phyloP scores from a whole-genome alignment of 2,113 vertebrate species.

The Misgurnus mizolepis region DNA sequence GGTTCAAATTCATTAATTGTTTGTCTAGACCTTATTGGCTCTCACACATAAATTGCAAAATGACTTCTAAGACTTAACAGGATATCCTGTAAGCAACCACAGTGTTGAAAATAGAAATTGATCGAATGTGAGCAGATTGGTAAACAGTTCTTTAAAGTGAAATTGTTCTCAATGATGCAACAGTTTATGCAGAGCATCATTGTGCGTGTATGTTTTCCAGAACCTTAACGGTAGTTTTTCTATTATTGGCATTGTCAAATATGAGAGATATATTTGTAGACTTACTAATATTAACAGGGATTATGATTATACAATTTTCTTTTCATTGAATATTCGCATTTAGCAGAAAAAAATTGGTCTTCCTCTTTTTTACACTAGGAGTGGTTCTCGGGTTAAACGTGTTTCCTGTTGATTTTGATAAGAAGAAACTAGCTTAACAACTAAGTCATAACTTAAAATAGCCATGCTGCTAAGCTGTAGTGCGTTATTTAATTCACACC shows the following conservation, averaged over 20 bases:
- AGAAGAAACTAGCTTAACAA: slow-evolving; percentile 17
- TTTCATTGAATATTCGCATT: no score
- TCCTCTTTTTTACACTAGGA: slow-evolving; percentile 4
- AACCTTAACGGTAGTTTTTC: not conserved
- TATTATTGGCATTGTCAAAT: not conserved
- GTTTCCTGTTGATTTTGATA: slow-evolving; percentile 21
- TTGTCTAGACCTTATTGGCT: not conserved
- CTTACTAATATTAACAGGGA: not conserved
- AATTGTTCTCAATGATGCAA: not conserved
- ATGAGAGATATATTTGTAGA: no score
- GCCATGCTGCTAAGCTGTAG: not conserved
- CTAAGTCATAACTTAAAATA: slow-evolving; percentile 2
- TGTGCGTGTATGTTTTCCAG: no score
- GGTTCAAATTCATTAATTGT: slow-evolving; percentile 9
- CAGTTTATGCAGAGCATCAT: not conserved
- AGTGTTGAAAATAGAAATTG: not conserved
- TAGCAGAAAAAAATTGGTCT: not conserved
- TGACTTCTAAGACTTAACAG: slow-evolving; percentile 7
- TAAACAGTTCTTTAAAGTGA: not conserved
- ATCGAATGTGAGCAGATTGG: not conserved
- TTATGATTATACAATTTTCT: not conserved
- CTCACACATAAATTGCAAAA: not conserved
- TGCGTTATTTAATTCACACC: not conserved
- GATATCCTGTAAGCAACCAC: not conserved
- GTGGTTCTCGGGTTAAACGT: not conserved